A percentile compares a stretch with the other conserved stretches of the same genome.
phyloP scores from a whole-genome alignment of 2,113 vertebrate species.

The Sialia sialis region DNA sequence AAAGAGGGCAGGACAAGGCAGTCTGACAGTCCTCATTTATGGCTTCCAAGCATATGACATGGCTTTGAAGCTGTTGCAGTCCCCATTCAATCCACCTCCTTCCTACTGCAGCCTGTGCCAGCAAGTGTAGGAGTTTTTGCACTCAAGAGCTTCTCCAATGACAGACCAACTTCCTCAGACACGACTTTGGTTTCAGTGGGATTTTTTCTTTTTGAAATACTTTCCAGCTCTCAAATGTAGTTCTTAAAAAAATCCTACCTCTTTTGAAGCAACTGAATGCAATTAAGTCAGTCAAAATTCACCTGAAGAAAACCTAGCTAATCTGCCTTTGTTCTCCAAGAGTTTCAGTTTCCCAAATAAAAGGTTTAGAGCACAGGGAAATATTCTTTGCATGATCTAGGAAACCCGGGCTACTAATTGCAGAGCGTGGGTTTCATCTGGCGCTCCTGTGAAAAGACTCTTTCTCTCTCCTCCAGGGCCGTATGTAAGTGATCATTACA shows the following conservation, averaged over 20 bases:
- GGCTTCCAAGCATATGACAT: neutral
- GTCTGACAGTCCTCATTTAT: neutral
- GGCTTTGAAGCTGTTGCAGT: neutral
- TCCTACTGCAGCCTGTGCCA: neutral
- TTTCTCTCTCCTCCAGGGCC: neutral
- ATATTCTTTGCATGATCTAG: neutral
- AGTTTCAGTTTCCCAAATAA: neutral
- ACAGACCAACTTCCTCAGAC: neutral
- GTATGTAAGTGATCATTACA: neutral
- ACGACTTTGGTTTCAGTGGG: neutral
- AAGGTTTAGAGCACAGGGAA: neutral
- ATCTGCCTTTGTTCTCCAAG: conserved; percentile 20
- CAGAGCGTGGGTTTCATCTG: neutral
- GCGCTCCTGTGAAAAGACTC: neutral
- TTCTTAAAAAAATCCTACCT: neutral
- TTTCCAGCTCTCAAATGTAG: neutral
- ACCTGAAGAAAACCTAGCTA: conserved; percentile 24
- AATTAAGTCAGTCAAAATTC: neutral
- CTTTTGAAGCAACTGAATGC: neutral
- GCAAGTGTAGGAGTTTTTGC: neutral
- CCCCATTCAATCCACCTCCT: neutral
- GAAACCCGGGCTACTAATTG: neutral
- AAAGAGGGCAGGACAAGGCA: neutral
- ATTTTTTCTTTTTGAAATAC: neutral
- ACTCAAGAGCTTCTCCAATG: neutral